Percentiles rank a stretch among this genome's conserved stretches.
Evolutionary conservation across 2,888 invertebrate species (phyloP).

Genomic region (Dryocosmus kuriphilus): DNA sequence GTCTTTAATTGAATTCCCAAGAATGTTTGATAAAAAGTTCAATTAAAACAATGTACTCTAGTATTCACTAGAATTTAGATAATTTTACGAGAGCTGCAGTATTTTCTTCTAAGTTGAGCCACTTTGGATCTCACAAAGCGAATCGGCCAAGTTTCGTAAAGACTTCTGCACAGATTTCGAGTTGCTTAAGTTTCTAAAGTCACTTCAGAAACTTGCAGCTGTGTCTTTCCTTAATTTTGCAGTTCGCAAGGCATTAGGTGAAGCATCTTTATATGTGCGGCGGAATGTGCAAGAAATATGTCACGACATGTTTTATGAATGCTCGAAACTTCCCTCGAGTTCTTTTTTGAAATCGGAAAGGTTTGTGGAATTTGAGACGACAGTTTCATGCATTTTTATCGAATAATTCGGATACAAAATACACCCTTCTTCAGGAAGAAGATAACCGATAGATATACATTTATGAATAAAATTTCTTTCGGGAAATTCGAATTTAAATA

Average conservation of each 20-base stretch:
- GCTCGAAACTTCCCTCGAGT: neutral
- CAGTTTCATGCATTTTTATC: constrained; percentile 26
- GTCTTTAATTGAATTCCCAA: too few species aligned
- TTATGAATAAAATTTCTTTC: too few species aligned
- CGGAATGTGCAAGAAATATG: constrained; percentile 33
- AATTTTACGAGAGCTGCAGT: neutral
- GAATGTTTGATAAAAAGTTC: too few species aligned
- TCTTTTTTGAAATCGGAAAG: neutral
- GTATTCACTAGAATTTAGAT: too few species aligned
- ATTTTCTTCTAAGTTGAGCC: neutral
- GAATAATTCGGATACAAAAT: neutral
- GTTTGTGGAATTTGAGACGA: constrained; percentile 6
- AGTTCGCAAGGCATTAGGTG: neutral
- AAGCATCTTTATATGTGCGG: neutral
- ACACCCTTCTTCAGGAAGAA: neutral
- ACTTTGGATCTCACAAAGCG: neutral
- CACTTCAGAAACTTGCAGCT: neutral
- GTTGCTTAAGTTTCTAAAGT: neutral
- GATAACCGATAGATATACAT: too few species aligned
- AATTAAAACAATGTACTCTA: too few species aligned
- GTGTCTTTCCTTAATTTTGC: constrained; percentile 16
- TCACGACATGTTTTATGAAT: constrained; percentile 19
- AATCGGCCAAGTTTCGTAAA: neutral
- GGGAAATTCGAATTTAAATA: too few species aligned
- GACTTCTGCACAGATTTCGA: neutral